These are phyloP conservation scores for Callosobruchus maculatus DNA, from an alignment of 2,888 invertebrate genomes.

Conservation along the genomic window DNA sequence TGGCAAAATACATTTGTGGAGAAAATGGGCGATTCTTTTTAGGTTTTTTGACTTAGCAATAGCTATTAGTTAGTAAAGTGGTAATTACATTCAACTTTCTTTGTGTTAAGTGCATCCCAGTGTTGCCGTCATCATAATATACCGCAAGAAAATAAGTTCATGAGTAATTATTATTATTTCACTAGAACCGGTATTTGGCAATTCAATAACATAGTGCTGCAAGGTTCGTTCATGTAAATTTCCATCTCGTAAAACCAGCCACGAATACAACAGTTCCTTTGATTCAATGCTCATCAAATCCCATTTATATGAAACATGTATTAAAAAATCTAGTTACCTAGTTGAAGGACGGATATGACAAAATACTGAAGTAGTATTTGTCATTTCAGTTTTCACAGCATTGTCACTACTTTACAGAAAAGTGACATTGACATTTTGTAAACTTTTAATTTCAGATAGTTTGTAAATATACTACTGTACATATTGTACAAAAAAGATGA, in stretches of 20 bases:
- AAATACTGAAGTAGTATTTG: constrained; percentile 6
- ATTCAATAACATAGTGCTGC: neutral
- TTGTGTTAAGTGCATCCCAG: constrained; percentile 5
- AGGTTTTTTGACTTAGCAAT: neutral
- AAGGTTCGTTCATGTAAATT: neutral
- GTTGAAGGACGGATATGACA: constrained; percentile 1
- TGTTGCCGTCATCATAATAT: constrained; percentile 31
- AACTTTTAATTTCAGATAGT: constrained; percentile 50
- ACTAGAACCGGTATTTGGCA: neutral
- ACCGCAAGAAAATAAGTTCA: constrained; percentile 8
- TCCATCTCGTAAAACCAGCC: neutral
- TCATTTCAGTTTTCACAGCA: neutral
- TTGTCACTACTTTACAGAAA: neutral
- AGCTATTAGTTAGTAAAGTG: neutral
- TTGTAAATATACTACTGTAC: constrained; percentile 76
- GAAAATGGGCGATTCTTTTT: constrained; percentile 1
- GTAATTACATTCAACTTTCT: neutral
- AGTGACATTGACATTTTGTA: constrained; percentile 19
- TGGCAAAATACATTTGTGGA: constrained; percentile 8
- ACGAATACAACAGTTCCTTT: neutral
- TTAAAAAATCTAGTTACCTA: neutral
- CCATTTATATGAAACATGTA: neutral
- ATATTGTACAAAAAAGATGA: constrained; percentile 71
- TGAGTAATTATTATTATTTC: neutral
- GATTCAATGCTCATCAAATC: neutral